Percentiles rank a stretch among this genome's conserved stretches.
Conservation (phyloP, 2,113 vertebrate genomes). For the Chascanopsetta lugubris region DNA sequence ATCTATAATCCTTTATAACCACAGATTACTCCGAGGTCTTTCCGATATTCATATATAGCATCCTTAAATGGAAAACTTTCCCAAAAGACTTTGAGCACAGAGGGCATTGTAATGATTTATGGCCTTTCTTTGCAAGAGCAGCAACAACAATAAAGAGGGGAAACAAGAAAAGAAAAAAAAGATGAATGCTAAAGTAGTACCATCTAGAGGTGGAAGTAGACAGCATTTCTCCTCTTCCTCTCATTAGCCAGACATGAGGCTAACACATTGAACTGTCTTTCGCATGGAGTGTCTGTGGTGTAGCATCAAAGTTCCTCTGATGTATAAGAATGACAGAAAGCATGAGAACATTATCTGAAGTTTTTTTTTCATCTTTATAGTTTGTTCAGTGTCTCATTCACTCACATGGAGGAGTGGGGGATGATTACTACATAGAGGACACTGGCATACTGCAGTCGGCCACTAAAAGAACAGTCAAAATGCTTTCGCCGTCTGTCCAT, state of each 20-base stretch:
- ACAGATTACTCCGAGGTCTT: not conserved
- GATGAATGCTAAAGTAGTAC: not conserved
- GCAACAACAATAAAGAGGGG: not conserved
- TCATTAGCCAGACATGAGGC: too few relatives aligned
- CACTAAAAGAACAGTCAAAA: not conserved
- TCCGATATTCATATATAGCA: slow-evolving; percentile 8
- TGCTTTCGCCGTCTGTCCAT: too few relatives aligned
- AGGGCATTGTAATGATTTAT: not conserved
- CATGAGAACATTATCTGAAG: not conserved
- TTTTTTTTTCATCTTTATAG: not conserved
- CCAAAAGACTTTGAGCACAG: not conserved
- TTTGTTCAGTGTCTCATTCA: not conserved
- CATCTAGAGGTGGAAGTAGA: not conserved
- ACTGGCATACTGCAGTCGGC: not conserved
- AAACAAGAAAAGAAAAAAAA: not conserved
- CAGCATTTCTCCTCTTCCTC: too few relatives aligned
- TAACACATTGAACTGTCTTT: too few relatives aligned
- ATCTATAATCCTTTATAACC: not conserved
- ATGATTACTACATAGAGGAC: too few relatives aligned
- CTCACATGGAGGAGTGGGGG: not conserved
- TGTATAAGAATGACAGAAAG: not conserved
- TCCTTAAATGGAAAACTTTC: not conserved
- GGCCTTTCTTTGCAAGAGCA: not conserved
- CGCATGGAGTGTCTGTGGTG: too few relatives aligned
- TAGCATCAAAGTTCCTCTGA: too few relatives aligned